Base-by-base conservation (phyloP, 2,113 vertebrate species). In the Pachypanchax playfairii region DNA sequence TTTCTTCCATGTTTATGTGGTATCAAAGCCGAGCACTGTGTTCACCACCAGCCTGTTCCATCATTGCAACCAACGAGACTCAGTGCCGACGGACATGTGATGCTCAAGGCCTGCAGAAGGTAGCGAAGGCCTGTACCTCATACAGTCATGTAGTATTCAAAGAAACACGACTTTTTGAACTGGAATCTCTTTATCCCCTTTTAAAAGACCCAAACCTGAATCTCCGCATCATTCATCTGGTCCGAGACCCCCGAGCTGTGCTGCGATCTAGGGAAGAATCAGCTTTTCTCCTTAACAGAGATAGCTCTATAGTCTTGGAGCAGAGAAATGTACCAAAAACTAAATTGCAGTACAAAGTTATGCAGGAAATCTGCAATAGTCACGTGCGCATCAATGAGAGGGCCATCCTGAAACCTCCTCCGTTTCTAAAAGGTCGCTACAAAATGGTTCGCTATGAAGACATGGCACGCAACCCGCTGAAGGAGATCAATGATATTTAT, bases 71-170 rank as follows among this genome's bases (percentile, higher is more conserved):
- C 69, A 92, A 85, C 35, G 87, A 94, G 53, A 79, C 75, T 0
- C 74, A 73, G 0, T 98, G 97, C 70, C 53, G 75, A 22, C 79
- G 84, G 9, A 71, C 71, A 1, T 99, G 97, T 18, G 85, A 90
- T 0, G 28, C 70, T 0, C 59, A 11, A 1, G 90, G 91, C 0
- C 93, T 98, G 56, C 12, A 65, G 63, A 77, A 73, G 48, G 92
- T 77, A 0, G 84, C 91, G 74, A 78, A 90, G n/a, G 92, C 94
- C 28, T 99, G 96, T 65, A 82, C 59, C 65, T 88, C 87, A 3
- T 95, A 98, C 79, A 96, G 93, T 64, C 97, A 99, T 3, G 83
- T 98, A 65, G 96, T 96, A 65, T 79, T 98, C 29, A 99, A 99
- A 80, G 95, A 94, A 68, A 96, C 97, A 51, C 90, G 97, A 2